These are phyloP conservation scores for Eupithecia centaureata DNA, from an alignment of 2,888 invertebrate genomes.

Conservation along the genomic window DNA sequence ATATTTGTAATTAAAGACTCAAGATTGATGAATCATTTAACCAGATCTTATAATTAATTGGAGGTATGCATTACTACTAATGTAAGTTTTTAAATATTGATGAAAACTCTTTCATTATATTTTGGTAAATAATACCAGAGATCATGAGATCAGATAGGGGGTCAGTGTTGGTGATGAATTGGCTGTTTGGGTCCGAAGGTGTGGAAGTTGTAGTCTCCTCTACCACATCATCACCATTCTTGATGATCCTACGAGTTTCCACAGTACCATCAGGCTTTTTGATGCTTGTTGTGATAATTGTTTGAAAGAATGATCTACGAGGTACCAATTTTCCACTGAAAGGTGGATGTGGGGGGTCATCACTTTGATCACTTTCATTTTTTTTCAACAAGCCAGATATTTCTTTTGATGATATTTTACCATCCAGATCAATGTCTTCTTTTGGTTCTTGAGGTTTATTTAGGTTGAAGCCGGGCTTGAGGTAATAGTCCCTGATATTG, in stretches of 20 bases:
- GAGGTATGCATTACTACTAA: conserved; percentile 43
- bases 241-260: conserved; percentile 73
- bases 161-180: conserved; percentile 54
- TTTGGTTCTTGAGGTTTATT: conserved; percentile 53
- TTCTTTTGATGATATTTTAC: conserved; percentile 74
- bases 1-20: conserved; percentile 5
- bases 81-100: conserved; percentile 70
- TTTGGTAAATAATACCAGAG: conserved; percentile 56
- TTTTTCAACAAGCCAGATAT: conserved; percentile 72
- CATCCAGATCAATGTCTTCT: conserved; percentile 72
- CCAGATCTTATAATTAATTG: conserved; percentile 16
- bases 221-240: conserved; percentile 71
- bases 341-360: conserved; percentile 42
- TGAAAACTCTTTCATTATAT: conserved; percentile 62
- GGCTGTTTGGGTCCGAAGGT: conserved; percentile 50
- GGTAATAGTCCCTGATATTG: conserved; percentile 70
- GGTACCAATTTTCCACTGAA: conserved; percentile 67
- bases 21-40: conserved; percentile 12
- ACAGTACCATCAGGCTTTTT: conserved; percentile 74
- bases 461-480: conserved; percentile 74
- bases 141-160: conserved; percentile 47
- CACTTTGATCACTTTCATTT: conserved; percentile 53
- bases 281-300: conserved; percentile 75
- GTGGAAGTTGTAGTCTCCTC: conserved; percentile 66
- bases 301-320: conserved; percentile 70